These are phyloP conservation scores for Drosophila limbata DNA, from an alignment of 2,888 invertebrate species.

Conservation along the genomic window DNA sequence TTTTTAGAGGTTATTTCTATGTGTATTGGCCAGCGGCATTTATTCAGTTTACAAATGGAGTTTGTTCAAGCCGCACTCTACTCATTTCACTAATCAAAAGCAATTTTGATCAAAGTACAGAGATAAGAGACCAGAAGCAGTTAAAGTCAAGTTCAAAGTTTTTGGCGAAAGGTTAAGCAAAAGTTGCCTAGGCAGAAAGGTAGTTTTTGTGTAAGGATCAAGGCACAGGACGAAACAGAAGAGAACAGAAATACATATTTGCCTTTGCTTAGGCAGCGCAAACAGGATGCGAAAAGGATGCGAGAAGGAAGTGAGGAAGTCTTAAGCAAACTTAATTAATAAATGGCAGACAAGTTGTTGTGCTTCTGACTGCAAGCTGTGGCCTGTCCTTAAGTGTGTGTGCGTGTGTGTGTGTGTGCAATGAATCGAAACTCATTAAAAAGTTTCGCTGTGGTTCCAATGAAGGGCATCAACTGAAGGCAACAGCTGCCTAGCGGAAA, in stretches of 20 bases:
- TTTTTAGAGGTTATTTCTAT: slow-evolving; percentile 1
- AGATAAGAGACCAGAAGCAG: slow-evolving; percentile 55
- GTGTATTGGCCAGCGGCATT: not conserved
- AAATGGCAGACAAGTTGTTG: slow-evolving; percentile 56
- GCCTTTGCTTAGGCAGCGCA: slow-evolving; percentile 48
- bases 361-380: slow-evolving; percentile 56
- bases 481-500: slow-evolving; percentile 54
- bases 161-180: slow-evolving; percentile 64
- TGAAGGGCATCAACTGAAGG: slow-evolving; percentile 33
- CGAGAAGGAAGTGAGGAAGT: slow-evolving; percentile 30
- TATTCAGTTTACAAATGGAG: slow-evolving; percentile 67
- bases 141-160: slow-evolving; percentile 79
- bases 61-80: slow-evolving; percentile 47
- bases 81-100: slow-evolving; percentile 79
- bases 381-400: slow-evolving; percentile 19
- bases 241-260: slow-evolving; percentile 28
- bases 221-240: slow-evolving; percentile 49
- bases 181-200: slow-evolving; percentile 58
- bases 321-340: slow-evolving; percentile 77
- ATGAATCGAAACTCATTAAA: slow-evolving; percentile 82
- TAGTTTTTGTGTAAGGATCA: slow-evolving; percentile 44
- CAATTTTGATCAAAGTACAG: slow-evolving; percentile 74
- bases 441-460: slow-evolving; percentile 73
- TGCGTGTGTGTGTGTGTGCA: slow-evolving; percentile 54
- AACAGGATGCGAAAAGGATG: slow-evolving; percentile 19